Conservation (phyloP, 2,888 invertebrate genomes). For the Onthophagus sagittarius region DNA sequence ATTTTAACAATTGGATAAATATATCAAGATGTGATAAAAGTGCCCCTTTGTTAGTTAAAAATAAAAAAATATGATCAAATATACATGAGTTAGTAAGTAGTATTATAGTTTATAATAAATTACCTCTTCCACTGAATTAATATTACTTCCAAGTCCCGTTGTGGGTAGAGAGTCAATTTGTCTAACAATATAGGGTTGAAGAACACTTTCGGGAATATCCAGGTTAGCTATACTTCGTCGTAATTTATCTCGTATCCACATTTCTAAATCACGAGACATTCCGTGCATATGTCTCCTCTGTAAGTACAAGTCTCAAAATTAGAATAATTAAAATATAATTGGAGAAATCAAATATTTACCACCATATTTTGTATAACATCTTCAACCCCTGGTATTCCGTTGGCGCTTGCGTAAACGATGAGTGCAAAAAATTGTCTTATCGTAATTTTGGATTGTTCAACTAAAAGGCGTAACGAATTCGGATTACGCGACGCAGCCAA, state of each 20-base stretch:
- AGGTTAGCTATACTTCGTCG: constrained; percentile 37
- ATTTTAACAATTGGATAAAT: too few relatives aligned
- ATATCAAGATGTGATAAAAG: too few relatives aligned
- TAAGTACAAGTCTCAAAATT: constrained; percentile 13
- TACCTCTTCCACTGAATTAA: constrained; percentile 37
- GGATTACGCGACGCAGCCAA: constrained; percentile 35
- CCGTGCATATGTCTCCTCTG: constrained; percentile 41
- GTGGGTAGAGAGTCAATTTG: constrained; percentile 35
- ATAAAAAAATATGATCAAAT: too few relatives aligned
- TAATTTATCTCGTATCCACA: constrained; percentile 41
- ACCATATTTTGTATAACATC: constrained; percentile 43
- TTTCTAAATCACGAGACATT: constrained; percentile 40
- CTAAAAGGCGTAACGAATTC: constrained; percentile 34
- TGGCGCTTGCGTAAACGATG: constrained; percentile 40
- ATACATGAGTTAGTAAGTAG: not conserved
- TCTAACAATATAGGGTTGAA: constrained; percentile 42
- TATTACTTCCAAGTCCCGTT: constrained; percentile 30
- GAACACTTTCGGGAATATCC: constrained; percentile 35
- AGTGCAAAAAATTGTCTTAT: constrained; percentile 41
- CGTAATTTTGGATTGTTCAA: constrained; percentile 37
- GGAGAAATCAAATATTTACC: constrained; percentile 35
- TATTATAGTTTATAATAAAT: constrained; percentile 26
- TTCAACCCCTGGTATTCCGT: constrained; percentile 47
- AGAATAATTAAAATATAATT: not conserved
- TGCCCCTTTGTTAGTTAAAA: too few relatives aligned